Base-by-base conservation (phyloP, 2,113 vertebrate genomes). In the Pao palembangensis region DNA sequence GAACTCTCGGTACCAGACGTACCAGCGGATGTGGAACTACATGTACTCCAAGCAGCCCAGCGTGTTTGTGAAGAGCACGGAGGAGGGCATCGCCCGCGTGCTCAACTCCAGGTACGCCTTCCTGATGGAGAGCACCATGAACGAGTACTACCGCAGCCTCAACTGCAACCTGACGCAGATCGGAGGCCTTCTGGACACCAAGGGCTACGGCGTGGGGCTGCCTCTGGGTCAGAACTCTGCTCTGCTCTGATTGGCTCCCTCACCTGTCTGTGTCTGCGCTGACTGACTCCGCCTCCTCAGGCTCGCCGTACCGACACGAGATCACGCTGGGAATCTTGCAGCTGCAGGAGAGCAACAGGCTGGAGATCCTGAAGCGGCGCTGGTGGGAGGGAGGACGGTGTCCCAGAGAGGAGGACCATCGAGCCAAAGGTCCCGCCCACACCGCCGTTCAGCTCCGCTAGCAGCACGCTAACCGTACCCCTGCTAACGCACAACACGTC, bases 1-100 rank as follows among this genome's bases (percentile, higher is more conserved):
- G 94, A 96, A 94, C 71, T 95, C 94, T 0, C 81, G 94, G 53
- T 96, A 96, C 80, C 94, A 96, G 86, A 95, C 93, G 0, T 96
- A 96, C 85, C 93, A 95, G 89, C 91, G 94, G 2, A 96, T 96
- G 94, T 96, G 94, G 94, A 95, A 94, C 83, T 96, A 94, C 89
- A 96, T 95, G 94, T 88, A 94, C 76, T 94, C 94, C 0, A 96
- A 96, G 86, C 94, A 94, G 84, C 93, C 94, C 59, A 94, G 94
- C 0, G 94, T 96, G 70, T 95, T 95, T 0, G 94, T 96, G 70
- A 96, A 95, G 88, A 96, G 93, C 91, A 95, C 94, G 0, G 93
- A 95, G 68, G 94, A 95, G 44, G 94, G 94, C 44, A 94, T 95
- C 0, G 94, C 94, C n/a, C 91, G 94, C 0, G 94, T 96, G 21